Conservation (phyloP, 2,797 vertebrate species). For the Alca torda region DNA sequence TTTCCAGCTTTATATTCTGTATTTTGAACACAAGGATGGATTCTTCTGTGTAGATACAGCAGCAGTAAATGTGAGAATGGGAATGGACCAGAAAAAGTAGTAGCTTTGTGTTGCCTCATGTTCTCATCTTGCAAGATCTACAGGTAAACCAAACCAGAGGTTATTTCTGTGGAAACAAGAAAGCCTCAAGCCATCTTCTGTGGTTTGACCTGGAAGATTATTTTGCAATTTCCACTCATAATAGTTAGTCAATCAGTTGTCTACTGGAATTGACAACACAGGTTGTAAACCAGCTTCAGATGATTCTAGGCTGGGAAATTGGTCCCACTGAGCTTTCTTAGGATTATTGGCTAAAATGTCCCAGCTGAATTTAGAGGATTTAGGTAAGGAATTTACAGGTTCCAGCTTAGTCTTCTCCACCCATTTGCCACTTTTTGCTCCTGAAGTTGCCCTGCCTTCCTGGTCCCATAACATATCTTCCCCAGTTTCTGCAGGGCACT, state of each 20-base stretch:
- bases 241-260: not conserved
- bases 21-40: not conserved
- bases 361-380: not conserved
- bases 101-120: not conserved
- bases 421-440: not conserved
- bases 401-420: not conserved
- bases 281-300: not conserved
- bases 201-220: not conserved
- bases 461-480: not conserved
- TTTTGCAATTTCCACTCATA: not conserved
- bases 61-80: not conserved
- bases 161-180: not conserved
- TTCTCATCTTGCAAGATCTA: not conserved
- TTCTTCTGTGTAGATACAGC: not conserved
- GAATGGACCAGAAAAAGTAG: not conserved
- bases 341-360: not conserved
- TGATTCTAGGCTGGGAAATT: not conserved
- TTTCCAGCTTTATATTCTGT: constrained; percentile 6
- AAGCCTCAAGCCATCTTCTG: not conserved
- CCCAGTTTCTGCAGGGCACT: not conserved
- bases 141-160: not conserved
- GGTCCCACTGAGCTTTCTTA: not conserved
- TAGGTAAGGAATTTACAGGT: not conserved
- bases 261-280: not conserved
- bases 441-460: not conserved